Evolutionary conservation across 23 tunicate genomes (phyloP).

Genomic region (Phallusia fumigata): DNA sequence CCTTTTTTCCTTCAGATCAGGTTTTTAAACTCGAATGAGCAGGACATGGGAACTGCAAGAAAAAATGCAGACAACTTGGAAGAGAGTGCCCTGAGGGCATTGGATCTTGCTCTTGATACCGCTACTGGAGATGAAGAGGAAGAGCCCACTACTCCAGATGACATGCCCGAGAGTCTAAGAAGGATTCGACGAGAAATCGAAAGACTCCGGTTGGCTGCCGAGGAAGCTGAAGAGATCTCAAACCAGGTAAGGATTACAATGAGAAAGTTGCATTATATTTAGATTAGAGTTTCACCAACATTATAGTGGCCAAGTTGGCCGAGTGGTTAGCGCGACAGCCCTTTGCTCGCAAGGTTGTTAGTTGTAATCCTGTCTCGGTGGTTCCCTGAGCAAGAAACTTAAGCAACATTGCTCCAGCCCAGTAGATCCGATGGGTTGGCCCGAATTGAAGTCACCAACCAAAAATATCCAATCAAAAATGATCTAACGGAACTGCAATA

Average conservation of each 20-base stretch:
- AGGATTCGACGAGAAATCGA: slow-evolving; percentile 1
- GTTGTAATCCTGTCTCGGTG: too few species aligned
- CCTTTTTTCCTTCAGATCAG: slow-evolving; percentile 10
- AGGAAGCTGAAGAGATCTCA: neutral
- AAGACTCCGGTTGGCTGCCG: neutral
- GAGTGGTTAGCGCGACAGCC: too few species aligned
- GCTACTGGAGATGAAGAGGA: neutral
- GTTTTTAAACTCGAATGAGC: slow-evolving; percentile 24
- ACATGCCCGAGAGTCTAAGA: neutral
- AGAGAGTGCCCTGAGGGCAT: neutral
- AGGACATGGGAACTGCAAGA: slow-evolving; percentile 10
- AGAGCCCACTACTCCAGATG: neutral
- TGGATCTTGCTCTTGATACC: neutral
- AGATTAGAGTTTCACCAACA: too few species aligned
- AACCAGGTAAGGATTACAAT: neutral
- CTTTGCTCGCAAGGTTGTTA: too few species aligned
- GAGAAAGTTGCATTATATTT: too few species aligned
- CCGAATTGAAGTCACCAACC: too few species aligned
- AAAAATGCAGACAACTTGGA: slow-evolving; percentile 5
- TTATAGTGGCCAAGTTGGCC: too few species aligned
- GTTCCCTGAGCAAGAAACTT: too few species aligned
- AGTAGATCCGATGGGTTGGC: too few species aligned
- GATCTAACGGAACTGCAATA: too few species aligned
- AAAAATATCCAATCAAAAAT: too few species aligned
- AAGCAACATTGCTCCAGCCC: too few species aligned